Evolutionary conservation across 2,797 vertebrate genomes (phyloP), one percentile per base, ranked within the genome.

Genomic region (Molossus alvarezi): DNA sequence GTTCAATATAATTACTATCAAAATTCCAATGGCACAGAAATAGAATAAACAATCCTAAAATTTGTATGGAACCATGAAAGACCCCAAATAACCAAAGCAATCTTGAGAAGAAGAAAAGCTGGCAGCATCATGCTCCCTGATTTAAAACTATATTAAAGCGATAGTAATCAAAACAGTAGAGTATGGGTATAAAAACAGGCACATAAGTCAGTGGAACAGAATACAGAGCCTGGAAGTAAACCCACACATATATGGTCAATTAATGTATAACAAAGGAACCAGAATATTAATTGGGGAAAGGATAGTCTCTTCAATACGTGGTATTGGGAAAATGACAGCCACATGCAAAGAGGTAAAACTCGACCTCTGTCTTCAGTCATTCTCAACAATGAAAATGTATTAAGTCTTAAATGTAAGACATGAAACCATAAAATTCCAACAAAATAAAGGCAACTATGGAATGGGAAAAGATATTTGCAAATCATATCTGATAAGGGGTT

Each of bases 221-320:
- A 53, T 79, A 72, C 51, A 86, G 37, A 71, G 67, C 57, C 11
- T 23, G 53, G n/a, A 71, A 62, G 51, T 72, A 93, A 62, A 80
- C 25, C 37, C 29, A 72, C 37, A 57, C n/a, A 62, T 79, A 69
- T 71, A 23, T n/a, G 23, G 23, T 62, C 57, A 72, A 65, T 73
- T 48, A 62, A 67, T 73, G 33, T 55, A 55, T 77, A 83, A 64
- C 29, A 72, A 62, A 37, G 57, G 45, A 80, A 45, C 13, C 45
- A 80, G 45, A 80, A 80, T 93, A 88, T 72, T 53, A 33, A 93
- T 14, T 64, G 45, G 65, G 67, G 65, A 80, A 87, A 80, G 65
- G 45, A 72, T 21, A 72, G n/a, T 73, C 45, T 62, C 67, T 64
- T 93, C 14, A 64, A 25, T 80, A 80, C 64, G n/a, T 45, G 25